phyloP scores from a whole-genome alignment of 2,888 invertebrate genomes.

The Leptopilina syphax region DNA sequence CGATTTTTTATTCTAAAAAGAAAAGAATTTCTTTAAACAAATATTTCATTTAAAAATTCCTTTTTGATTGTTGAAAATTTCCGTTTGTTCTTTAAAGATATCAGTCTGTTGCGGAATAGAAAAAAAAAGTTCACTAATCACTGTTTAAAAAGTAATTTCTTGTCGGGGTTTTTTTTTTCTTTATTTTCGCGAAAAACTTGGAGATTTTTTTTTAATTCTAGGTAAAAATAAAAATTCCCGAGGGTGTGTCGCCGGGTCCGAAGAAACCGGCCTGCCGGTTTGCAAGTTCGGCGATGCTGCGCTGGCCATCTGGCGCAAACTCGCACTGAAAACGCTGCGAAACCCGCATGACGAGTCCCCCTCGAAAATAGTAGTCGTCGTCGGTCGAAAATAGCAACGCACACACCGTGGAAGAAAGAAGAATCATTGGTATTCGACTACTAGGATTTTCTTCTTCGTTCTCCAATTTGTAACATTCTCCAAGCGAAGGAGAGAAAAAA shows the following conservation, averaged over 20 bases:
- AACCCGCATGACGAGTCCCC: slow-evolving; percentile 69
- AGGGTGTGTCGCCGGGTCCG: slow-evolving; percentile 19
- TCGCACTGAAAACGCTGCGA: slow-evolving; percentile 71
- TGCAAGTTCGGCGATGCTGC: slow-evolving; percentile 61
- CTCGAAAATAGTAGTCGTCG: slow-evolving; percentile 70
- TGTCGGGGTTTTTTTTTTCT: too few relatives aligned
- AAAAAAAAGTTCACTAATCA: neutral
- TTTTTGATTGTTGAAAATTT: too few relatives aligned
- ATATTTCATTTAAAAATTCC: too few relatives aligned
- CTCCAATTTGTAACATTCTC: slow-evolving; percentile 60
- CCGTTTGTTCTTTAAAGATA: too few relatives aligned
- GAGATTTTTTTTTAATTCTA: neutral
- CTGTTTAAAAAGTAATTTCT: too few relatives aligned
- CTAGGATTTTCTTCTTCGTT: slow-evolving; percentile 37
- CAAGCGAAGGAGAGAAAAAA: neutral
- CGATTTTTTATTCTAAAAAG: too few relatives aligned
- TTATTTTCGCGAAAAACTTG: too few relatives aligned
- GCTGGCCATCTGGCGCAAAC: slow-evolving; percentile 71
- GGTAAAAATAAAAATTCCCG: slow-evolving; percentile 21
- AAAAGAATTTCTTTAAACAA: too few relatives aligned
- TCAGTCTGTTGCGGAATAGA: too few relatives aligned
- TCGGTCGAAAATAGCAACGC: slow-evolving; percentile 71
- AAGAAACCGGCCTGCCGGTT: slow-evolving; percentile 53
- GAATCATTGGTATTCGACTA: slow-evolving; percentile 49
- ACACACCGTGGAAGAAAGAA: slow-evolving; percentile 65